Percentiles rank a stretch among this genome's conserved stretches.
Conservation (phyloP, 2,797 vertebrate species). For the Manis javanica region DNA sequence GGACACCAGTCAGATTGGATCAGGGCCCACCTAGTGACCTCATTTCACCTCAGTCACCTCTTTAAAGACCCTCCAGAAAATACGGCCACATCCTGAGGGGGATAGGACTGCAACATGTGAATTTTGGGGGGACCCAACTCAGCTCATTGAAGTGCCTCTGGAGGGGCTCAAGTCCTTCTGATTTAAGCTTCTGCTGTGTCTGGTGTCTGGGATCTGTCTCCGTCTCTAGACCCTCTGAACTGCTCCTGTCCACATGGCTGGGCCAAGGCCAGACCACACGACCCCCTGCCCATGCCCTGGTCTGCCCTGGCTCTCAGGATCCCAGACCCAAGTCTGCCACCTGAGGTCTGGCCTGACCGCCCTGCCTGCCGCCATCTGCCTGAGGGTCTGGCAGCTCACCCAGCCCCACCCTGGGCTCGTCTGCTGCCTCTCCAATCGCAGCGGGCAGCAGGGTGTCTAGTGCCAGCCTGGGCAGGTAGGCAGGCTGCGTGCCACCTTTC, state of each 20-base stretch:
- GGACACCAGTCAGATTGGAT: neutral
- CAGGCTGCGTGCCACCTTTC: neutral
- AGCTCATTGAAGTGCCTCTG: neutral
- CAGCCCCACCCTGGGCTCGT: neutral
- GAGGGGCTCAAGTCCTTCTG: fast-evolving
- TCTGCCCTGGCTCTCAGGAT: neutral
- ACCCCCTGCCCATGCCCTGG: fast-evolving
- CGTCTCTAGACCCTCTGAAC: neutral
- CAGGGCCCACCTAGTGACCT: neutral
- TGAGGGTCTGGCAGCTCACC: neutral
- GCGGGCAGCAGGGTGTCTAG: neutral
- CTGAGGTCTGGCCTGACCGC: neutral
- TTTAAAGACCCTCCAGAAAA: neutral
- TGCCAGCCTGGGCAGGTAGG: neutral
- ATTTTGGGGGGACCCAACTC: fast-evolving
- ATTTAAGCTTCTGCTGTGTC: fast-evolving
- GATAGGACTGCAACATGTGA: fast-evolving
- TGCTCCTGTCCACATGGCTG: fast-evolving
- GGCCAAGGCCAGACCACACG: too few relatives aligned
- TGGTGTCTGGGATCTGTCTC: neutral
- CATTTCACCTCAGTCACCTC: too few relatives aligned
- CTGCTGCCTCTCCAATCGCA: neutral
- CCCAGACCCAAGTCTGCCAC: too few relatives aligned
- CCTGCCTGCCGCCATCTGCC: neutral
- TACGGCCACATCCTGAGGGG: fast-evolving